These are phyloP conservation scores for Rattus norvegicus DNA, from an alignment of 2,113 vertebrate genomes.

Conservation along the genomic window DNA sequence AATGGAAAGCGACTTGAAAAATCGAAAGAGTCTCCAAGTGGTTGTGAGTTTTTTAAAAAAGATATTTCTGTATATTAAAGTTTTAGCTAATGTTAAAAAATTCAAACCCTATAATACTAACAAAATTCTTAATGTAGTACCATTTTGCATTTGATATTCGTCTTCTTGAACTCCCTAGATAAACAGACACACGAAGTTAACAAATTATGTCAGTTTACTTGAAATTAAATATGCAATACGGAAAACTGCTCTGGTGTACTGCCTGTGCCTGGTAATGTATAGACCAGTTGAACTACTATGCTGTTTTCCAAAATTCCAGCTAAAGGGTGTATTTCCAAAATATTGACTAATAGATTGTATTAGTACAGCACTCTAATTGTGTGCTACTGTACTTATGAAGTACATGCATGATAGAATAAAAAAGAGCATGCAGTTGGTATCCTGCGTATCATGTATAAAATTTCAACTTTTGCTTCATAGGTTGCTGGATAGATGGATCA, in stretches of 20 bases:
- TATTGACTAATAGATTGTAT: background rate
- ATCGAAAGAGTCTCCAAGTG: constrained; percentile 53
- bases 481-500: background rate
- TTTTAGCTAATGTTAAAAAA: background rate
- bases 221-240: background rate
- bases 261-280: background rate
- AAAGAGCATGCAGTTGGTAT: background rate
- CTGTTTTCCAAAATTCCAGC: background rate
- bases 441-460: background rate
- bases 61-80: constrained; percentile 47
- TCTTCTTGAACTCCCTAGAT: background rate
- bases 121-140: background rate
- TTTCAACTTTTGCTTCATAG: background rate
- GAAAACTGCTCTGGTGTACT: background rate
- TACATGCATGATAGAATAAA: background rate
- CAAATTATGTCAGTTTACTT: background rate
- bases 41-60: constrained; percentile 39
- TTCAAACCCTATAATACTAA: background rate
- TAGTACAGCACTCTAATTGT: background rate
- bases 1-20: constrained; percentile 78
- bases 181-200: background rate
- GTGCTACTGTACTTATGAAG: background rate
- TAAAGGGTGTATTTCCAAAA: background rate
- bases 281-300: background rate
- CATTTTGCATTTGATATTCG: background rate